These are phyloP conservation scores for Ectropis grisescens DNA, from an alignment of 1,140 invertebrate species.

Conservation along the genomic window DNA sequence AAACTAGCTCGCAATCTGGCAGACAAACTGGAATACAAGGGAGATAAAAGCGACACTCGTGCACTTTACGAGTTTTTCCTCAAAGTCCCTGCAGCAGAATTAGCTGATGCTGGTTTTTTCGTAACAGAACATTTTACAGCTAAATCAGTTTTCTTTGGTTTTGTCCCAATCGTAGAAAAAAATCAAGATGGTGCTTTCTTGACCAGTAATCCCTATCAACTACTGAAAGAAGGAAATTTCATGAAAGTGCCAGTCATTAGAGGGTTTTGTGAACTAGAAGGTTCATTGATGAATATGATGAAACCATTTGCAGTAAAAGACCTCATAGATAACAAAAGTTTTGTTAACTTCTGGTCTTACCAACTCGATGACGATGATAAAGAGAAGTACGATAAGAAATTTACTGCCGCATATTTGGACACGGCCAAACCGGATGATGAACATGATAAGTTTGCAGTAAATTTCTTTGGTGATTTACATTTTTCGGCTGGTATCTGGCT, in stretches of 20 bases:
- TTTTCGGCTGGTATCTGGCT: slow-evolving; percentile 47
- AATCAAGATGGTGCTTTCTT: slow-evolving; percentile 58
- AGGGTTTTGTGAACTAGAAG: slow-evolving; percentile 63
- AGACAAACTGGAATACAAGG: slow-evolving; percentile 15
- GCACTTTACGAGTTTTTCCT: slow-evolving; percentile 20
- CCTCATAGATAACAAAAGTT: slow-evolving; percentile 20
- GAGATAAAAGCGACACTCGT: slow-evolving; percentile 9
- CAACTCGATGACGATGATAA: slow-evolving; percentile 13
- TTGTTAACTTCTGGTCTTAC: slow-evolving; percentile 20
- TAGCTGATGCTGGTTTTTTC: slow-evolving; percentile 11
- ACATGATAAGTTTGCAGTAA: slow-evolving; percentile 11
- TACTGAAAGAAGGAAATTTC: slow-evolving; percentile 63
- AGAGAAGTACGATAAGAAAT: slow-evolving; percentile 11
- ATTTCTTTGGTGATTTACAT: slow-evolving; percentile 45
- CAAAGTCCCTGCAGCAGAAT: slow-evolving; percentile 2
- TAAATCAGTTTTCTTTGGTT: slow-evolving; percentile 21
- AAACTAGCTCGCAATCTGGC: slow-evolving; percentile 10
- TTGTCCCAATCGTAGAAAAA: slow-evolving; percentile 51
- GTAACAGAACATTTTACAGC: slow-evolving; percentile 4
- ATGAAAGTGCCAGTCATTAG: slow-evolving; percentile 58
- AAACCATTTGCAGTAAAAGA: slow-evolving; percentile 14
- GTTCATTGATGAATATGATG: slow-evolving; percentile 23
- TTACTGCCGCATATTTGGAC: slow-evolving; percentile 29
- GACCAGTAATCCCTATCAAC: slow-evolving; percentile 62
- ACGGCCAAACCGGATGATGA: slow-evolving; percentile 11